Base-by-base conservation (phyloP, 2,888 invertebrate species). In the Operophtera brumata region DNA sequence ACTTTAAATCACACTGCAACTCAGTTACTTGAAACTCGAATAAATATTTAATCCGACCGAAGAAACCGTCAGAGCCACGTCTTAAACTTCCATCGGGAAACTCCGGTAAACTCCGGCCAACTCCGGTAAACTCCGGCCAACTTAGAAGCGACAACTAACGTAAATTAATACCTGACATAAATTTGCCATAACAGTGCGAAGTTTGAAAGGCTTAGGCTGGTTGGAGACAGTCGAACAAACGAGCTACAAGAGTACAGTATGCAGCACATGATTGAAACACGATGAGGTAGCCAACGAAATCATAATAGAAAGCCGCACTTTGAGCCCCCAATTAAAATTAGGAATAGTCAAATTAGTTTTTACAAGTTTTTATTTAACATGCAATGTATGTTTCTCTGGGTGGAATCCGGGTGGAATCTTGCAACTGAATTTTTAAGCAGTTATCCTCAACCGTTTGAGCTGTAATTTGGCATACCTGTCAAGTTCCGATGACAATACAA, bases 141-240 rank as follows among this genome's bases (percentile, higher is more conserved):
- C 82, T 84, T 82, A 37, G 37, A 72, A 69, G 79, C 80, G 77
- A 80, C 84, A 82, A 84, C 86, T 82, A 80, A 79, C 80, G 80
- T 87, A 86, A 89, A 88, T 89, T 89, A 89, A 88, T 90, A 86
- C 86, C 87, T 86, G 89, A 86, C 89, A 87, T 88, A 85, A 89
- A 89, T 90, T 88, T 87, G 87, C 88, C 88, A 88, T 87, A 86
- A 85, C 82, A 80, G 77, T 70, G 73, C 73, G 63, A 82, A 86
- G 80, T 84, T 86, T 79, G 80, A 55, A 57, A 61, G 73, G 67
- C 73, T 67, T 76, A 77, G 78, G 78, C 76, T 69, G 77, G 69
- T 69, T 73, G 69, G 73, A 83, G 84, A 83, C 82, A 82, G 74
- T 77, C 62, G 73, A 77, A 79, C 84, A 80, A 84, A 82, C 76